Conservation (phyloP, 2,113 vertebrate genomes). For the Psilopogon haemacephalus region DNA sequence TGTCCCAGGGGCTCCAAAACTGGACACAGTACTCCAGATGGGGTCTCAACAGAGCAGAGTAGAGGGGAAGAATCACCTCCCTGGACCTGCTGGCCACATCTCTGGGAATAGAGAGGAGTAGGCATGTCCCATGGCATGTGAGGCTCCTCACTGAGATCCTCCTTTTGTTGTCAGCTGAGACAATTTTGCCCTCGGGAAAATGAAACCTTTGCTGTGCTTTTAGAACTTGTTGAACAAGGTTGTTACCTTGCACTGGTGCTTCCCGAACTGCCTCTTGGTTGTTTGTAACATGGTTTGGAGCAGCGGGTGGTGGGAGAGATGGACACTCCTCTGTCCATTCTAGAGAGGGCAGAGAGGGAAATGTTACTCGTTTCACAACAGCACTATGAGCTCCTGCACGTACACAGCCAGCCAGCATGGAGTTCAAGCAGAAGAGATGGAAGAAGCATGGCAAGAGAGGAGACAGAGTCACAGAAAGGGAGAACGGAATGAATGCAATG, state of each 20-base stretch:
- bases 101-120: neutral
- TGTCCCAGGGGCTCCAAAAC: too few relatives aligned
- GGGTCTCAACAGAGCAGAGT: too few relatives aligned
- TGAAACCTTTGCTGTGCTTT: neutral
- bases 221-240: slow-evolving; percentile 10
- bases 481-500: neutral
- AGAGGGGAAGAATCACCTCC: too few relatives aligned
- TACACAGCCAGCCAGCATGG: neutral
- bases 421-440: neutral
- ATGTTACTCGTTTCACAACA: slow-evolving; percentile 17
- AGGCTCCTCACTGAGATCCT: neutral
- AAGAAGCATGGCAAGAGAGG: neutral
- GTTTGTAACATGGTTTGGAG: slow-evolving; percentile 84
- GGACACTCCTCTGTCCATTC: slow-evolving; percentile 95
- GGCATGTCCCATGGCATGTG: neutral
- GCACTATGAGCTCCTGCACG: neutral
- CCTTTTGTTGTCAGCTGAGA: neutral
- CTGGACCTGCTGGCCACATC: too few relatives aligned
- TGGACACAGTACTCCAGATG: too few relatives aligned
- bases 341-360: slow-evolving; percentile 73
- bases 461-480: neutral
- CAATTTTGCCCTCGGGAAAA: neutral
- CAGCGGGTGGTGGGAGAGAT: slow-evolving; percentile 82
- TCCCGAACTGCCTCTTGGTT: slow-evolving; percentile 91
- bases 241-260: slow-evolving; percentile 80